phyloP scores from a whole-genome alignment of 2,888 invertebrate species.

The Catocala fraxini region DNA sequence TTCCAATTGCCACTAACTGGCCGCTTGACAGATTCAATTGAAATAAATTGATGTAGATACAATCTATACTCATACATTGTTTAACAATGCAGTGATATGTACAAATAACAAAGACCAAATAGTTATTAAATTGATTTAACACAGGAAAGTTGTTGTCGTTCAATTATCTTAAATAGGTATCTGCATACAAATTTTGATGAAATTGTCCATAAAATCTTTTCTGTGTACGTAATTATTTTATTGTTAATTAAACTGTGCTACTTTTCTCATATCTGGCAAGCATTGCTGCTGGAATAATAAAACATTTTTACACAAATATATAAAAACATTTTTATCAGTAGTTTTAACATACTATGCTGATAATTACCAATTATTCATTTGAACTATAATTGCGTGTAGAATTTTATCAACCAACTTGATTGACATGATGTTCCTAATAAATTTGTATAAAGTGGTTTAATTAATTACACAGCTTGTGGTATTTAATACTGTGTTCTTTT shows the following conservation, averaged over 20 bases:
- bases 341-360: background rate
- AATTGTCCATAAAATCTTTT: too few relatives aligned
- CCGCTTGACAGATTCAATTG: conserved; percentile 66
- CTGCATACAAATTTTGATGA: too few relatives aligned
- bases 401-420: too few relatives aligned
- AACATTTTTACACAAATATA: background rate
- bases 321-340: background rate
- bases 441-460: too few relatives aligned
- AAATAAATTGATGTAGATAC: conserved; percentile 69
- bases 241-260: background rate
- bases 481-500: background rate
- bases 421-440: too few relatives aligned
- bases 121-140: conserved; percentile 36
- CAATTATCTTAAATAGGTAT: background rate
- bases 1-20: conserved; percentile 65
- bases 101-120: conserved; percentile 43
- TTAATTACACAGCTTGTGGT: too few relatives aligned
- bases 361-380: background rate
- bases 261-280: background rate
- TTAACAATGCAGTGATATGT: conserved; percentile 53
- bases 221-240: too few relatives aligned
- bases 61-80: conserved; percentile 42
- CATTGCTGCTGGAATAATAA: background rate
- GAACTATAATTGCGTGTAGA: too few relatives aligned
- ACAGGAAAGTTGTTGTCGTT: background rate